Base-by-base conservation (phyloP, 2,888 invertebrate species). In the Lamproptera curius region DNA sequence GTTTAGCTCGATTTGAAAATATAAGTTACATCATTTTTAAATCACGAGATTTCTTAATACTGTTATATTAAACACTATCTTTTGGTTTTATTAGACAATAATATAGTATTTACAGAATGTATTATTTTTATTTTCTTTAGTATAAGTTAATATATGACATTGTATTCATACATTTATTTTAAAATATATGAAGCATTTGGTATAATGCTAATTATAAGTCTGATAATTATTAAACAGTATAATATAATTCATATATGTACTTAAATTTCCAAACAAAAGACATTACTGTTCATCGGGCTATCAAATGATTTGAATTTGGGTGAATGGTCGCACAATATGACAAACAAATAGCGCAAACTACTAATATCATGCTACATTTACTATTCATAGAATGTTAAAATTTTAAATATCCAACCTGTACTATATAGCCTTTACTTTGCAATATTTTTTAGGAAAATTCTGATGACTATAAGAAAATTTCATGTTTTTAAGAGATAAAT, bases 71-170 rank as follows among this genome's bases (percentile, higher is more conserved):
- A 23, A 26, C 3, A 8, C 26, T 10, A 42, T 42, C 42, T n/a
- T n/a, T n/a, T 47, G 47, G 42, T 42, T 40, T 41, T 35, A 23
- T 31, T 28, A 20, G 31, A 31, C 38, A 17, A 31, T 10, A 15
- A 20, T n/a, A n/a, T n/a, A 38, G 48, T 42, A 47, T 47, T 47
- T 39, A 35, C 38, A 33, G 28, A 39, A 43, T 42, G 42, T 47
- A 42, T 47, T 37, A 47, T 42, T 15, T 42, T 37, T n/a, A n/a
- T n/a, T n/a, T n/a, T n/a, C n/a, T 38, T 34, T 33, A 48, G 23
- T 34, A 23, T 42, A 26, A 48, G 47, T 42, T 33, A 11, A 10
- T 16, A 38, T 36, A 42, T 17, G 9, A 31, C 11, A 33, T 31
- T 36, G 28, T 48, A 38, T 17, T 9, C 34, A 33, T 36, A 20